phyloP scores from a whole-genome alignment of 2,888 invertebrate genomes.

The Adelphocoris suturalis region DNA sequence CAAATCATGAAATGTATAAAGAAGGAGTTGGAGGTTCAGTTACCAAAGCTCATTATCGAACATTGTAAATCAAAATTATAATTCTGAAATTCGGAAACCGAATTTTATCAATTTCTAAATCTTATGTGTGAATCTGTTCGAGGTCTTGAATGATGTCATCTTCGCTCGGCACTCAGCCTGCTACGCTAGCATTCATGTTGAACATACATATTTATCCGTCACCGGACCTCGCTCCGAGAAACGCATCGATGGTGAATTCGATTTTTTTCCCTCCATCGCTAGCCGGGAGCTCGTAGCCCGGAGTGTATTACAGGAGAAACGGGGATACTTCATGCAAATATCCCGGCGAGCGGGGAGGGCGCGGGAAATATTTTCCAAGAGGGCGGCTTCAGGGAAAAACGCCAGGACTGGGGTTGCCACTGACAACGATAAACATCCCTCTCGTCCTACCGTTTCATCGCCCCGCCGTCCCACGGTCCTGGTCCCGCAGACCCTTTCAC shows the following conservation, averaged over 20 bases:
- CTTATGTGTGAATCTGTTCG: too few species aligned
- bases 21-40: too few species aligned
- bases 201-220: neutral
- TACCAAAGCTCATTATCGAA: too few species aligned
- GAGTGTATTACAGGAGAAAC: constrained; percentile 26
- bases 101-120: too few species aligned
- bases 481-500: neutral
- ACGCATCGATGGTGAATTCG: neutral
- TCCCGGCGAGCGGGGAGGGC: neutral
- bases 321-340: constrained; percentile 57
- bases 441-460: neutral
- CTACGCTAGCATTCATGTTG: too few species aligned
- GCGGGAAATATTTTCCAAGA: constrained; percentile 36
- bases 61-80: too few species aligned
- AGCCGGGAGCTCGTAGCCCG: neutral
- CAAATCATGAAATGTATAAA: too few species aligned
- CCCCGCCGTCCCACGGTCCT: neutral
- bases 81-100: too few species aligned
- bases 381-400: neutral
- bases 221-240: neutral
- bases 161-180: too few species aligned
- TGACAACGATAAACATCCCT: constrained; percentile 59
- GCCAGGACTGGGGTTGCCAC: constrained; percentile 47
- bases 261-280: too few species aligned
- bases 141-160: too few species aligned